Conservation (phyloP, 1,140 invertebrate genomes). For the Megalopta genalis region DNA sequence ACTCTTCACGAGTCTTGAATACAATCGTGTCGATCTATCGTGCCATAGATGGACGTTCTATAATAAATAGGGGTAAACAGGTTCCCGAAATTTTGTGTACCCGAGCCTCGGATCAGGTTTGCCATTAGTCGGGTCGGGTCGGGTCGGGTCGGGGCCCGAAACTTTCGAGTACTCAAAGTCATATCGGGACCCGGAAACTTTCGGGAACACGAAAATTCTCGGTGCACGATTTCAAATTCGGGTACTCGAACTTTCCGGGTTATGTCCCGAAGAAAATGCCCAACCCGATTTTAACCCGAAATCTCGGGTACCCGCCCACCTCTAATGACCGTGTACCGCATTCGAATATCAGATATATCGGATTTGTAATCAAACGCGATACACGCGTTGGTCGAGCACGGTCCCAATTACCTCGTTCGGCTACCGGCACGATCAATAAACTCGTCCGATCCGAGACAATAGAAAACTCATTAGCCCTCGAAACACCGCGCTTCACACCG, state of each 20-base stretch:
- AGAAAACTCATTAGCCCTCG: neutral
- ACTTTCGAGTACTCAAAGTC: too few species aligned
- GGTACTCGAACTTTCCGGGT: too few species aligned
- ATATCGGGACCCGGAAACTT: too few species aligned
- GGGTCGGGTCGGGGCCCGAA: too few species aligned
- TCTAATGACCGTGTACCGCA: neutral
- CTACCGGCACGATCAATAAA: conserved; percentile 1
- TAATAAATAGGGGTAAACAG: neutral
- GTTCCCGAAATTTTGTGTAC: too few species aligned
- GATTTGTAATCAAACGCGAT: neutral
- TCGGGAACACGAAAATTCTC: too few species aligned
- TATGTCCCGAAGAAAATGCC: too few species aligned
- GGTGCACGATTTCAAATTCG: too few species aligned
- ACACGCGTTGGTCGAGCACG: neutral
- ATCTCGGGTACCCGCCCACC: too few species aligned
- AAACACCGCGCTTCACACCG: neutral
- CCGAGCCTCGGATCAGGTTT: too few species aligned
- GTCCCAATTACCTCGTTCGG: neutral
- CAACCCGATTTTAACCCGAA: too few species aligned
- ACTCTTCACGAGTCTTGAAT: neutral
- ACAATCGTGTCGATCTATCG: neutral
- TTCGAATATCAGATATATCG: neutral
- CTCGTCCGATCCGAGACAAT: conserved; percentile 15
- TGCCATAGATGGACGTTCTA: conserved; percentile 1
- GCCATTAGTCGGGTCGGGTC: too few species aligned